Evolutionary conservation across 2,797 vertebrate species (phyloP), one percentile per base, ranked within the genome.

Genomic region (Sternarchorhynchus goeldii): DNA sequence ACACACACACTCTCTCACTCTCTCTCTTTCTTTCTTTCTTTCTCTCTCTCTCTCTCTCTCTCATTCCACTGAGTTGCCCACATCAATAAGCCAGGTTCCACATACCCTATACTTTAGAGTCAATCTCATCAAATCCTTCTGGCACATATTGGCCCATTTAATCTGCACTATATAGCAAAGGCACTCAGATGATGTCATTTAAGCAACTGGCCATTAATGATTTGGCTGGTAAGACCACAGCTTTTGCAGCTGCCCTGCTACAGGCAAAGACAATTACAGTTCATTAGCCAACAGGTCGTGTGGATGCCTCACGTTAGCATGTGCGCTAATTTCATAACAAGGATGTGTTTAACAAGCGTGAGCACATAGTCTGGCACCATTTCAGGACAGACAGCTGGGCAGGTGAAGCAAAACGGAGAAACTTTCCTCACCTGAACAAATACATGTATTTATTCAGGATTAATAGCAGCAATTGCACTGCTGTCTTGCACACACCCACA

Each of bases 371-470:
- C 63, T 59, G 80, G 71, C 32, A 72, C 70, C 77, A 78, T 75
- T 77, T 59, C 41, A 1, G n/a, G 88, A 90, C 69, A 83, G 89
- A 83, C 81, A 88, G 87, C 87, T 84, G 83, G 76, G 77, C 79
- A 87, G 87, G 85, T 85, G 81, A 81, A 83, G 76, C 65, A 79
- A 50, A 73, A 70, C 25, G 71, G 84, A 0, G 80, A 59, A 84
- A 68, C 57, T 45, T 65, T 86, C 88, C 83, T 89, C 93, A 94
- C 93, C 93, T 94, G 93, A 93, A 93, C 88, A 94, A 94, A 94
- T 91, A 93, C 87, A 88, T 89, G 83, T 91, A 93, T 92, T 93
- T 93, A 92, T 91, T 87, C 86, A 92, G 87, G 31, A 77, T 80
- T 82, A 85, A 83, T 83, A 78, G 79, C 82, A 65, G 79, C 84